Conservation (phyloP, 2,888 invertebrate species). For the Beris chalybata region DNA sequence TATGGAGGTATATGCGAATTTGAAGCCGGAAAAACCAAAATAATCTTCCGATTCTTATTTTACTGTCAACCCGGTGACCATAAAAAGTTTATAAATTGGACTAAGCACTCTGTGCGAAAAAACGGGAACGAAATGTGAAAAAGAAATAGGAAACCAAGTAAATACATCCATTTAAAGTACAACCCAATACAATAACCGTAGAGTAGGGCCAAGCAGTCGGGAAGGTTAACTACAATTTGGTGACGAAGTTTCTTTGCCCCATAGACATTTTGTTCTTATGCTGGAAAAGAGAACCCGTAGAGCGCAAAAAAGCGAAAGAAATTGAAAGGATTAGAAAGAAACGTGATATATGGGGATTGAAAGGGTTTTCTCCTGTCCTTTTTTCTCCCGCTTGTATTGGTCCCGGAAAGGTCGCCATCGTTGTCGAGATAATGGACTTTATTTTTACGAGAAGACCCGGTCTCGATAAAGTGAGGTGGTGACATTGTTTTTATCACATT, state of each 20-base stretch:
- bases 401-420: slow-evolving; percentile 20
- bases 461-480: slow-evolving; percentile 13
- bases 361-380: slow-evolving; percentile 33
- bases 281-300: too few species aligned
- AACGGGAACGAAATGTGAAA: too few species aligned
- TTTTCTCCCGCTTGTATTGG: slow-evolving; percentile 14
- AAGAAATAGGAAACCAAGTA: too few species aligned
- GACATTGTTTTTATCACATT: slow-evolving; percentile 38
- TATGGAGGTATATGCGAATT: too few species aligned
- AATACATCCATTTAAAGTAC: too few species aligned
- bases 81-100: too few species aligned
- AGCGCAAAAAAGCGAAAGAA: slow-evolving; percentile 27
- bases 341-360: slow-evolving; percentile 38
- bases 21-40: too few species aligned
- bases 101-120: too few species aligned
- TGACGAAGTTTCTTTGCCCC: slow-evolving; percentile 9
- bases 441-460: slow-evolving; percentile 31
- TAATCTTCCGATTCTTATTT: too few species aligned
- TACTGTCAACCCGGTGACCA: too few species aligned
- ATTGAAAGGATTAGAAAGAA: slow-evolving; percentile 39
- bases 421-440: slow-evolving; percentile 37
- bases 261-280: slow-evolving; percentile 31
- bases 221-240: slow-evolving; percentile 8
- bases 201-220: too few species aligned
- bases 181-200: too few species aligned